phyloP scores from a whole-genome alignment of 2,113 vertebrate species.

The Festucalex cinctus region DNA sequence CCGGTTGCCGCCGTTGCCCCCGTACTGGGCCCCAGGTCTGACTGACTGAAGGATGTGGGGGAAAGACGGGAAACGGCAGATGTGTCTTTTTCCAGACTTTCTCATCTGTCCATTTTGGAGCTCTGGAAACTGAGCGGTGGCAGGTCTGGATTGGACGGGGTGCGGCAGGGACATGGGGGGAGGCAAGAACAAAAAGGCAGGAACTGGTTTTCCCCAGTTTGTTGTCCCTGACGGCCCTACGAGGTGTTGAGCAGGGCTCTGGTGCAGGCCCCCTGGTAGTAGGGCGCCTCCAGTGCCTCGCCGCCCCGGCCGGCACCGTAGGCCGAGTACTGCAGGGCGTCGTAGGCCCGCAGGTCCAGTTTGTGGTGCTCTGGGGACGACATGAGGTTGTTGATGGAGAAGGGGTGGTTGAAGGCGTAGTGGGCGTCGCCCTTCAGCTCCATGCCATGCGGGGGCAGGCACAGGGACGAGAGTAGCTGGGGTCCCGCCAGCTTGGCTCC shows the following conservation, averaged over 20 bases:
- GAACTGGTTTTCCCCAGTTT: too few species aligned
- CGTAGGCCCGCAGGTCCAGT: conserved; percentile 98
- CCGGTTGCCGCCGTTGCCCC: too few species aligned
- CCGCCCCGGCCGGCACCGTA: conserved; percentile 81
- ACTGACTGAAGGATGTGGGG: too few species aligned
- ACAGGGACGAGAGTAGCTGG: conserved; percentile 77
- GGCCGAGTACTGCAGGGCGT: conserved; percentile 89
- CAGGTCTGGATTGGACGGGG: too few species aligned
- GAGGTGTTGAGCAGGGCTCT: conserved; percentile 97
- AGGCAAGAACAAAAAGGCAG: too few species aligned
- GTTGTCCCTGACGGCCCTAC: conserved; percentile 74
- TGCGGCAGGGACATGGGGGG: too few species aligned
- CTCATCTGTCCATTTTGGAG: too few species aligned
- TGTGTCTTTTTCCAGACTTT: too few species aligned
- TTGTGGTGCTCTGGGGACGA: conserved; percentile 98
- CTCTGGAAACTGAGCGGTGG: too few species aligned
- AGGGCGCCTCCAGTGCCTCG: conserved; percentile 90
- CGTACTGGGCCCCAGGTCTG: too few species aligned
- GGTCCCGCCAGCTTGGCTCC: conserved; percentile 83
- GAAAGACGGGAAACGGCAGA: too few species aligned
- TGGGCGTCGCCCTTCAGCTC: conserved; percentile 94
- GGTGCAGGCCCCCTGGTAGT: conserved; percentile 98
- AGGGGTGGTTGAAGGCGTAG: conserved; percentile 97
- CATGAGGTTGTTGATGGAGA: conserved; percentile 99
- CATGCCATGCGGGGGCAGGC: conserved; percentile 81